A percentile compares a stretch with the other conserved stretches of the same genome.
Conservation (phyloP, 2,113 vertebrate genomes). For the Clarias macrocephalus region DNA sequence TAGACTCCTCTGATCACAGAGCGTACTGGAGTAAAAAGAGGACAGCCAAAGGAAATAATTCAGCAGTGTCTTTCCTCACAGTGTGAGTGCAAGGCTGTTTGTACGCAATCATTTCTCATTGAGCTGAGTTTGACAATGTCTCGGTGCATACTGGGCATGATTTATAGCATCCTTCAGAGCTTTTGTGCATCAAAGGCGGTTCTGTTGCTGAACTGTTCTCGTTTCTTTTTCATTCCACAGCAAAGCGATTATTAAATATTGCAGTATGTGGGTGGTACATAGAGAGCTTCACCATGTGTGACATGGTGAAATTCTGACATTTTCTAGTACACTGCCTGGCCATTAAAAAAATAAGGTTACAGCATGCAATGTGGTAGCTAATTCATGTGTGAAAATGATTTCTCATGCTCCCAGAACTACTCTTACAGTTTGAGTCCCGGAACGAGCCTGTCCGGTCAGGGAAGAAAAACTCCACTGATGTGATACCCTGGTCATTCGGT, state of each 20-base stretch:
- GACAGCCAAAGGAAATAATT: constrained; percentile 2
- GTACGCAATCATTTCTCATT: neutral
- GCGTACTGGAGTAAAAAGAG: constrained; percentile 67
- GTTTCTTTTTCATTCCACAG: neutral
- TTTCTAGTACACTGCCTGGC: neutral
- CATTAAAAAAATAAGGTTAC: too few relatives aligned
- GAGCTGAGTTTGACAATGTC: neutral
- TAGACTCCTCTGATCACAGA: constrained; percentile 79
- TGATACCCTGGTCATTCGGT: too few relatives aligned
- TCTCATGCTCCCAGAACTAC: too few relatives aligned
- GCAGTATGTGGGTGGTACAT: neutral
- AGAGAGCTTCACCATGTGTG: neutral
- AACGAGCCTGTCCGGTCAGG: too few relatives aligned
- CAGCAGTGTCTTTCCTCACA: neutral
- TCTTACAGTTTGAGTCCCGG: too few relatives aligned
- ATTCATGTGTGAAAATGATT: too few relatives aligned
- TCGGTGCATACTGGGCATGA: neutral
- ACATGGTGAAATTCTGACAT: neutral
- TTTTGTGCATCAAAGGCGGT: neutral
- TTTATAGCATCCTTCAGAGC: constrained; percentile 9
- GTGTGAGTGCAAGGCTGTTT: neutral
- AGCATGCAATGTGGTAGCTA: too few relatives aligned
- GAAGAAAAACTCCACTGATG: too few relatives aligned
- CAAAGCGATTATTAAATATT: neutral
- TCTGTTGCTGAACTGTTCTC: neutral